These are phyloP conservation scores for Drepana falcataria DNA, from an alignment of 2,888 invertebrate species.

Conservation along the genomic window DNA sequence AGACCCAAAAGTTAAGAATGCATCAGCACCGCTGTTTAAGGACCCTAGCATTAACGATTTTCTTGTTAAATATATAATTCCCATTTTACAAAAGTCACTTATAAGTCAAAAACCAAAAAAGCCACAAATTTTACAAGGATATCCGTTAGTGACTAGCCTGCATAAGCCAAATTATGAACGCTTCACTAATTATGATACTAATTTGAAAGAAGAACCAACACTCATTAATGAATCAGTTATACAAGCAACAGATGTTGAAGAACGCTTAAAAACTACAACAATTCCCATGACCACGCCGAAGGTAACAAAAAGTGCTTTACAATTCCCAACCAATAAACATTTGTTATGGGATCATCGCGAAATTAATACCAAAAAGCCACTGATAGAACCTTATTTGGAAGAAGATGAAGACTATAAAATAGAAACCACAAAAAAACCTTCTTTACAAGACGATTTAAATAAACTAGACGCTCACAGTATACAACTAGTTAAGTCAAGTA, in stretches of 20 bases:
- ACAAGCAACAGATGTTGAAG: background rate
- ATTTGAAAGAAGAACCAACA: background rate
- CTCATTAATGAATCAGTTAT: background rate
- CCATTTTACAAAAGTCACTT: constrained; percentile 4
- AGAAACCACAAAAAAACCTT: constrained; percentile 5
- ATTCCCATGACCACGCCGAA: background rate
- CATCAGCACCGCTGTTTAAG: background rate
- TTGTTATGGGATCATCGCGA: background rate
- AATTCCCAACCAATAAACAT: background rate
- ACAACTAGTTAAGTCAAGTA: constrained; percentile 23
- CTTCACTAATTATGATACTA: background rate
- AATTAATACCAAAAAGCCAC: background rate
- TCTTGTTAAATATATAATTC: background rate
- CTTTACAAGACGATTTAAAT: constrained; percentile 11
- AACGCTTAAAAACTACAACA: background rate
- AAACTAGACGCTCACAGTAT: constrained; percentile 13
- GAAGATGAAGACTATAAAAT: constrained; percentile 23
- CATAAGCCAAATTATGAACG: background rate
- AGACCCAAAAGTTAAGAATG: background rate
- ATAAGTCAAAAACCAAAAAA: constrained; percentile 4
- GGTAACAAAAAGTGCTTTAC: too few species aligned
- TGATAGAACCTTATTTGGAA: constrained; percentile 10
- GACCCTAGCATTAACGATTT: background rate
- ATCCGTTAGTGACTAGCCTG: background rate
- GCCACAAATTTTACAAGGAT: background rate